Percentiles rank a stretch among this genome's conserved stretches.
Conservation (phyloP, 2,888 invertebrate genomes). For the Epinotia brunnichana region DNA sequence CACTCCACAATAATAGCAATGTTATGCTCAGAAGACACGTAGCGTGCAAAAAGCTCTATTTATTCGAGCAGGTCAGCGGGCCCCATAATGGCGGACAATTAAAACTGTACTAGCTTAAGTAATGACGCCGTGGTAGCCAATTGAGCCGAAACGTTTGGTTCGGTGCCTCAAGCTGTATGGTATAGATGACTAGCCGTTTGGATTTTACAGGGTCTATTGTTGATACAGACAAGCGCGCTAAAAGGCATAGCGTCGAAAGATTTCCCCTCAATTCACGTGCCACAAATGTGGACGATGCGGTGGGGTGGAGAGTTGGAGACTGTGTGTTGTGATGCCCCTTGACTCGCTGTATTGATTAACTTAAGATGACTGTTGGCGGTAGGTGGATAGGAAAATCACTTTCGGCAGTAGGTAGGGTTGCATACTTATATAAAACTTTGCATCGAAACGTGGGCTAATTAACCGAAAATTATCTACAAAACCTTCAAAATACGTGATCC, state of each 20-base stretch:
- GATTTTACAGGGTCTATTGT: background rate
- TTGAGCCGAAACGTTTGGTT: slow-evolving; percentile 21
- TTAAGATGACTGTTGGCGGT: too few species aligned
- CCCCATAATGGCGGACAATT: slow-evolving; percentile 38
- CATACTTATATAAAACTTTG: too few species aligned
- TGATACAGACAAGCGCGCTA: background rate
- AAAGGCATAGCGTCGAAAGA: too few species aligned
- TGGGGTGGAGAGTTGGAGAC: too few species aligned
- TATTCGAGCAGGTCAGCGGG: slow-evolving; percentile 17
- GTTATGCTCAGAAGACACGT: background rate
- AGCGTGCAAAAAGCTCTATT: slow-evolving; percentile 13
- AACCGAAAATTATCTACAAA: too few species aligned
- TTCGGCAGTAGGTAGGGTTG: too few species aligned
- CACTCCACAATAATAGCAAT: background rate
- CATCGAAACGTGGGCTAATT: too few species aligned
- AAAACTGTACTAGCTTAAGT: slow-evolving; percentile 40
- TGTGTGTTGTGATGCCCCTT: too few species aligned
- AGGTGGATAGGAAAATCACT: too few species aligned
- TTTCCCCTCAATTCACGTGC: background rate
- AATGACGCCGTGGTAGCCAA: slow-evolving; percentile 29
- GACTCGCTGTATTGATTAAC: too few species aligned
- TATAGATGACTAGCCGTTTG: background rate
- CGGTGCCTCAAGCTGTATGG: slow-evolving; percentile 15
- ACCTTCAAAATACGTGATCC: too few species aligned
- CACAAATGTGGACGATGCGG: background rate